Base-by-base conservation (phyloP, 1,140 invertebrate genomes). In the Drepana arcuata region DNA sequence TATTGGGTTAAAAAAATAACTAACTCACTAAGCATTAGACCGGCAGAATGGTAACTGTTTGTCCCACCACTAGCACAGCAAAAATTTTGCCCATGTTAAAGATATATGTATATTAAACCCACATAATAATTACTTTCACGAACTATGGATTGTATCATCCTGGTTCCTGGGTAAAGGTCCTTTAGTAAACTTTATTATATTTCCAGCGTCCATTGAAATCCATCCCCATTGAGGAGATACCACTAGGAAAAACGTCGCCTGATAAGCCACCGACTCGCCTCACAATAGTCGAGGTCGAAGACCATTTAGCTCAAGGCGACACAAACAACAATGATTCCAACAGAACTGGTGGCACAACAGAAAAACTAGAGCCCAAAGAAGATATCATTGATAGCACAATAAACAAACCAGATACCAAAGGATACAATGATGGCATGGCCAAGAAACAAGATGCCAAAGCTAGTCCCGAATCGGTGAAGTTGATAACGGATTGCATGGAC, bases 131-230 rank as follows among this genome's bases (percentile, higher is more conserved):
- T n/a, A n/a, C n/a, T n/a, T n/a, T n/a, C n/a, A n/a, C n/a, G n/a
- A n/a, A n/a, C n/a, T n/a, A n/a, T n/a, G n/a, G n/a, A n/a, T n/a
- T n/a, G n/a, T n/a, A n/a, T n/a, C n/a, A n/a, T n/a, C n/a, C n/a
- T n/a, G n/a, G n/a, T n/a, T n/a, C n/a, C n/a, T n/a, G n/a, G n/a
- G n/a, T n/a, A n/a, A n/a, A n/a, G n/a, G n/a, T n/a, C n/a, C n/a
- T n/a, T n/a, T n/a, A n/a, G n/a, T n/a, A n/a, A n/a, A n/a, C n/a
- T n/a, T n/a, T n/a, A 4, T 31, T 14, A 11, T n/a, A 25, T 33
- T 83, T 73, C 14, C 56, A 88, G 81, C 81, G 86, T 48, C 69
- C 85, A 0, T 49, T 90, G 23, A 85, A 83, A 34, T 71, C 79
- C 34, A 71, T 90, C 14, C 48, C 64, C 1, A 84, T 90, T 21